Percentiles rank a stretch among this genome's conserved stretches.
Conservation (phyloP, 2,797 vertebrate genomes). For the Carduelis carduelis region DNA sequence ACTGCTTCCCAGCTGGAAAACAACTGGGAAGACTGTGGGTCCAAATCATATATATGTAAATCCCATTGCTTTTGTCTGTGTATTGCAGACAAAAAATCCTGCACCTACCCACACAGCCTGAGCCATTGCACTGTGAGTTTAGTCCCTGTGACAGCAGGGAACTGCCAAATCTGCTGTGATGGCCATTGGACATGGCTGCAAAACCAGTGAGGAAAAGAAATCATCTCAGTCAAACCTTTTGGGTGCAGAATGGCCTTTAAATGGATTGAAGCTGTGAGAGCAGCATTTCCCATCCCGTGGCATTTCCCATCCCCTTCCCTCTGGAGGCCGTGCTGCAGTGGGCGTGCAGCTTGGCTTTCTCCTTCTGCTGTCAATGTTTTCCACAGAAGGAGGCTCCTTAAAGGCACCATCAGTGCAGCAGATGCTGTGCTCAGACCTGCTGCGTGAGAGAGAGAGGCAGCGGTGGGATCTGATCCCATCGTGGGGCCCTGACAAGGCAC, state of each 20-base stretch:
- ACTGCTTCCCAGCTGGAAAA: neutral
- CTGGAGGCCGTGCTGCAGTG: slow-evolving; percentile 3
- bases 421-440: slow-evolving; percentile 1
- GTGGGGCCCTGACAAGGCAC: neutral
- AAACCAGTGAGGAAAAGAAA: neutral
- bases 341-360: slow-evolving; percentile 53
- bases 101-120: neutral
- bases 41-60: neutral
- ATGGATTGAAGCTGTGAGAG: slow-evolving; percentile 17
- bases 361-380: slow-evolving; percentile 51
- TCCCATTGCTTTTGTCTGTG: neutral
- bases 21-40: neutral
- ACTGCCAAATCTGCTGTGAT: neutral
- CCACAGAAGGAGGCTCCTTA: slow-evolving; percentile 17
- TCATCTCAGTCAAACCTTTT: slow-evolving; percentile 11
- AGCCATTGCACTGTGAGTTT: neutral
- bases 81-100: neutral
- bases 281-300: neutral
- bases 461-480: neutral
- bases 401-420: slow-evolving; percentile 19
- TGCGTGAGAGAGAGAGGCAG: neutral
- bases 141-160: neutral
- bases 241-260: neutral
- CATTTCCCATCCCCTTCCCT: slow-evolving; percentile 19
- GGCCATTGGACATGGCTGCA: neutral